Evolutionary conservation across 2,888 invertebrate species (phyloP).

Genomic region (Eristalis arbustorum): DNA sequence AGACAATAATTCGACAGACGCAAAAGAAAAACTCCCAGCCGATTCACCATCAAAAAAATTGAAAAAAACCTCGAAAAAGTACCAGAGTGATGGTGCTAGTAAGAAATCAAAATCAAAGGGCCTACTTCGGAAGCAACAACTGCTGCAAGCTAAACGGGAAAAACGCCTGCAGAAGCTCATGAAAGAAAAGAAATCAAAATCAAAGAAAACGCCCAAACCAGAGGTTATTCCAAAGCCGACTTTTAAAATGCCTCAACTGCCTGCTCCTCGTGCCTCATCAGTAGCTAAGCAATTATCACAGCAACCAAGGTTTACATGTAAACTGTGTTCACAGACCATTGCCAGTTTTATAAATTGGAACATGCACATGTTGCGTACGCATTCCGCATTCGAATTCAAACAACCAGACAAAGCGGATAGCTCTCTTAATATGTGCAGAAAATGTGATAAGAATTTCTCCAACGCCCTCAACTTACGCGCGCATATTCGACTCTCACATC

Average conservation of each 20-base stretch:
- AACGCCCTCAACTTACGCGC: slow-evolving; percentile 24
- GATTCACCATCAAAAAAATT: slow-evolving; percentile 17
- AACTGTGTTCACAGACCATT: slow-evolving; percentile 40
- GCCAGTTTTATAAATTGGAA: slow-evolving; percentile 45
- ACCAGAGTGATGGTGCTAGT: slow-evolving; percentile 14
- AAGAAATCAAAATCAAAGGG: slow-evolving; percentile 51
- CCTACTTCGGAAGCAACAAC: slow-evolving; percentile 50
- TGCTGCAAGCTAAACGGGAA: slow-evolving; percentile 34
- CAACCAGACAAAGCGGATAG: background rate
- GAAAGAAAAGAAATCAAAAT: slow-evolving; percentile 1
- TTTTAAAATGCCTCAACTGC: slow-evolving; percentile 64
- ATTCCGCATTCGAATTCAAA: slow-evolving; percentile 23
- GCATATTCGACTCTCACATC: slow-evolving; percentile 54
- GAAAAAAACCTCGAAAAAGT: slow-evolving; percentile 1
- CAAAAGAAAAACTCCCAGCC: background rate
- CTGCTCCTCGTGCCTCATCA: slow-evolving; percentile 56
- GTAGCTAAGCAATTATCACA: slow-evolving; percentile 38
- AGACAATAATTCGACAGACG: background rate
- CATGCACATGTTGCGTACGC: slow-evolving; percentile 46
- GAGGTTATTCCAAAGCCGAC: slow-evolving; percentile 45
- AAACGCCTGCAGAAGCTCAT: slow-evolving; percentile 30
- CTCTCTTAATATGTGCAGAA: slow-evolving; percentile 18
- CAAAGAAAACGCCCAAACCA: background rate
- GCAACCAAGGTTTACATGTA: slow-evolving; percentile 33
- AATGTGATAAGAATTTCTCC: slow-evolving; percentile 59